Evolutionary conservation across 2,113 vertebrate genomes (phyloP), one percentile per base, ranked within the genome.

Genomic region (Uria lomvia): DNA sequence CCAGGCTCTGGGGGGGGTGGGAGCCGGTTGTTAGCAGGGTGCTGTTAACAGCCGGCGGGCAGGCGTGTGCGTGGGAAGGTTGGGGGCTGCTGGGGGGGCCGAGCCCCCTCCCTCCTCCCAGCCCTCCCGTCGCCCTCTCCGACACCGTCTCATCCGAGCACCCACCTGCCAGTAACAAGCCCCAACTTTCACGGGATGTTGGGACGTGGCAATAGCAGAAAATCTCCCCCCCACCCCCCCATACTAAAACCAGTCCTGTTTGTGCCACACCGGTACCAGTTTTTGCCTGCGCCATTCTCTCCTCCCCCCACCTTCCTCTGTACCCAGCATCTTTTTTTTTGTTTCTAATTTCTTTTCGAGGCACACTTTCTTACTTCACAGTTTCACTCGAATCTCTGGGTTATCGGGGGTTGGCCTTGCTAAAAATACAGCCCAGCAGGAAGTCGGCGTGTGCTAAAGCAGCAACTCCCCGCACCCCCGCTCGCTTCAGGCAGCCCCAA

Each of bases 1-100:
- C 95, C 96, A 97, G 96, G 95, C 96, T 81, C 81, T 74, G 0
- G 58, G 16, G 7, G 84, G 94, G 96, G 96, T 92, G 96, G 11
- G 94, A 92, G 95, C 49, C 21, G 86, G 95, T 88, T 97, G 94
- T 97, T 97, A 93, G 91, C 96, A 4, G 55, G 79, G 45, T 32
- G 94, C 16, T 96, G 96, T 74, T 93, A 97, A 97, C 88, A 95
- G 88, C 91, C 86, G 12, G 79, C 20, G 0, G 95, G 21, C 95
- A 77, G 96, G 95, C 88, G 86, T 73, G 34, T 76, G 91, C 91
- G 92, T 97, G 96, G 96, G 96, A 97, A 97, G 91, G 11, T 78
- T 63, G 92, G 84, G 68, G 90, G 67, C 95, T 79, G 79, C 5
- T 0, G 30, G 30, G 59, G 67, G 43, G 55, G 43, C n/a, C 1